These are phyloP conservation scores for Bruchidius siliquastri DNA, from an alignment of 2,888 invertebrate species.

Conservation along the genomic window DNA sequence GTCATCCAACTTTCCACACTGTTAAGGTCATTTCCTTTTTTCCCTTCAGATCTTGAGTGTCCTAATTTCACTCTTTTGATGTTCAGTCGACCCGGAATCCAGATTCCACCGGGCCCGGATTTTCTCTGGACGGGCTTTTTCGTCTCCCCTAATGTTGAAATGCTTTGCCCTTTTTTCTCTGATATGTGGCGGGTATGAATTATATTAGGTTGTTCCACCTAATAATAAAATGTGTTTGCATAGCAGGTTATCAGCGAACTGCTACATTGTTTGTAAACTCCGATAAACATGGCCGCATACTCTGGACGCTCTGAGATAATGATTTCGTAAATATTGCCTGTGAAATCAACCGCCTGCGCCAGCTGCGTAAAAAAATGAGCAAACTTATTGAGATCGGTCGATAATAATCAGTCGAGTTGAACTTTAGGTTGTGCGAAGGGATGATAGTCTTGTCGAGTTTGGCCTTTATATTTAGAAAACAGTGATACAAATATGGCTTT, in stretches of 20 bases:
- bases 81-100: too few species aligned
- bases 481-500: not conserved
- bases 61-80: too few species aligned
- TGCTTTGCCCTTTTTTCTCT: not conserved
- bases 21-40: too few species aligned
- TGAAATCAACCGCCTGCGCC: not conserved
- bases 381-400: not conserved
- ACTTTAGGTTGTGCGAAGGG: not conserved
- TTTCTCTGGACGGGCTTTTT: too few species aligned
- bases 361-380: not conserved
- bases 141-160: too few species aligned
- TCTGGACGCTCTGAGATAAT: not conserved
- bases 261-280: not conserved
- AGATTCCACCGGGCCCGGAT: too few species aligned
- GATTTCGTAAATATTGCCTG: not conserved
- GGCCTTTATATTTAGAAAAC: not conserved
- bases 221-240: not conserved
- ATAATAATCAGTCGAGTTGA: not conserved
- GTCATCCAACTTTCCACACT: too few species aligned
- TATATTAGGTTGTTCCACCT: not conserved
- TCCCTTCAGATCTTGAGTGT: too few species aligned
- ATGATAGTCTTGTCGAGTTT: too few species aligned
- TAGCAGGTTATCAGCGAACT: not conserved
- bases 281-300: not conserved
- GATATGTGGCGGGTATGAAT: not conserved